phyloP scores from a whole-genome alignment of 2,113 vertebrate genomes.

The Archilochus colubris region DNA sequence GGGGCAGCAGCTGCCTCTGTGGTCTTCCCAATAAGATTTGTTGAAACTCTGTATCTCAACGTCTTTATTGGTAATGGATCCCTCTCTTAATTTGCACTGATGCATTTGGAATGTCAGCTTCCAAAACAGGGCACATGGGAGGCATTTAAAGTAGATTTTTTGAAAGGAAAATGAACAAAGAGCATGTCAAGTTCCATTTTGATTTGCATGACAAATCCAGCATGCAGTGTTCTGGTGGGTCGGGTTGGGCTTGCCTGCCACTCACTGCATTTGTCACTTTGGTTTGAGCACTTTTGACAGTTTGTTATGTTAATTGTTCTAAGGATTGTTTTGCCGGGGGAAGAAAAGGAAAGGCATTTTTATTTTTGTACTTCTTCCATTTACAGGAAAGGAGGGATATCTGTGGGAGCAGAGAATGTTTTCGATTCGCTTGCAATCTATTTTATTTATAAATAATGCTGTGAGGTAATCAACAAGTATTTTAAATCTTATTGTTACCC shows the following conservation, averaged over 20 bases:
- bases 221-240: constrained; percentile 61
- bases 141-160: constrained; percentile 75
- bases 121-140: constrained; percentile 70
- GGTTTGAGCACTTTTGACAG: constrained; percentile 73
- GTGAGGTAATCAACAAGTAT: not conserved
- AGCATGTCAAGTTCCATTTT: constrained; percentile 73
- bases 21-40: constrained; percentile 43
- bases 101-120: constrained; percentile 71
- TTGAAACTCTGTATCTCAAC: not conserved
- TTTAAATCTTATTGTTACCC: constrained; percentile 18
- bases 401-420: not conserved
- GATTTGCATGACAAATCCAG: constrained; percentile 74
- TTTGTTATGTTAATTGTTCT: constrained; percentile 70
- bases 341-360: constrained; percentile 51
- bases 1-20: not conserved
- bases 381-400: not conserved
- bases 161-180: constrained; percentile 73
- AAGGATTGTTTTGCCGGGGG: constrained; percentile 52
- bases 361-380: not conserved
- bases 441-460: not conserved
- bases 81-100: constrained; percentile 62
- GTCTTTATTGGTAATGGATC: constrained; percentile 66
- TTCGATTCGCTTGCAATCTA: not conserved
- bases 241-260: constrained; percentile 65
- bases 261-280: constrained; percentile 54